Base-by-base conservation (phyloP, 1,140 invertebrate species). In the Temnothorax longispinosus region DNA sequence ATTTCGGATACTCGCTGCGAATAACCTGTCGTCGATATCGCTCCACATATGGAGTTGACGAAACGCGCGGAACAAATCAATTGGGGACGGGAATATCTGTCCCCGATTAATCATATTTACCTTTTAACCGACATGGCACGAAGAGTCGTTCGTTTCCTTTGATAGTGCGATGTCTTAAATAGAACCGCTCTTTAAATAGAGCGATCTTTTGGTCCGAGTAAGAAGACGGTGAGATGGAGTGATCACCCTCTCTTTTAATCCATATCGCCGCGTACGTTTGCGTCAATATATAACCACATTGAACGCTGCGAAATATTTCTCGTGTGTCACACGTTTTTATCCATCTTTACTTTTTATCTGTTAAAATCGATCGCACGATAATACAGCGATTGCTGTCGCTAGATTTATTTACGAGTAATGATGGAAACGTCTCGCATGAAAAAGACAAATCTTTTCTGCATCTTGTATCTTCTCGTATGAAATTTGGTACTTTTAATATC, bases 71-170 rank as follows among this genome's bases (percentile, higher is more conserved):
- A 35, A 18, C 18, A 50, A 50, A 38, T 80, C 67, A 47, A 38
- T 5, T 11, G 18, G 7, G 50, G 50, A 65, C 71, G 18, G 18
- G 35, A 62, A 85, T 71, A 81, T 15, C 35, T 65, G 64, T 82
- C 52, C 64, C 32, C 41, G 18, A 78, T 80, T 80, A 88, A 90
- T 91, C 86, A 91, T 90, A 91, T 88, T 91, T 91, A 91, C 90
- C 90, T 91, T 44, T 85, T 90, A 80, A 74, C 74, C 52, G 90
- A 91, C 90, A 91, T 88, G 47, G 56, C 78, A 27, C 35, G 71
- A 21, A 15, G 41, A 56, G 41, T 69, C 47, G 54, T 11, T 76
- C 47, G 41, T 32, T 65, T 85, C 72, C 56, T 64, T 78, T 47
- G 56, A 38, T 52, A 65, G 52, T 81, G 44, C 21, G 27, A 8